Evolutionary conservation across 2,113 vertebrate genomes (phyloP), one percentile per base, ranked within the genome.

Genomic region (Prochilodus magdalenae): DNA sequence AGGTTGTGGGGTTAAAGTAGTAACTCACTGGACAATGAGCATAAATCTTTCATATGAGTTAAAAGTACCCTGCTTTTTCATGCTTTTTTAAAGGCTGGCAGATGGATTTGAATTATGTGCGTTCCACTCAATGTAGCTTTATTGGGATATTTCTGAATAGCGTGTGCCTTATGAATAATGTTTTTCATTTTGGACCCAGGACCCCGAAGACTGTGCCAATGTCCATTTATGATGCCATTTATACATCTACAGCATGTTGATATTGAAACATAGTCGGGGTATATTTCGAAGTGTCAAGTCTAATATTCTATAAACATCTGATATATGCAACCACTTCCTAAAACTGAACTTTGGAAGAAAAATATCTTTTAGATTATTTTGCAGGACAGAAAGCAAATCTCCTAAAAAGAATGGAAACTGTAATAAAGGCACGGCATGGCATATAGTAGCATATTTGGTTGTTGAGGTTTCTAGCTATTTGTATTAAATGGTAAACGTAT

Each of bases 1-100:
- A 29, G 63, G 33, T 79, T n/a, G 59, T 75, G 47, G 27, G 67
- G 33, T 55, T 80, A 47, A 33, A 59, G 83, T 40, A 65, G 59
- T 73, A 74, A 59, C 69, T 65, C 22, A 71, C 33, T 53, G 26
- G 55, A 73, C 36, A 57, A 51, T 55, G 29, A 51, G 24, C 15
- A 22, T 75, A 71, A 82, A 82, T 85, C 60, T 27, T 15, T 36
- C 27, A 8, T 49, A 73, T 57, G 40, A 62, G 69, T 36, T 51
- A 6, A 67, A 73, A 30, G 22, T n/a, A 15, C 53, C 24, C 51
- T 7, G 26, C 40, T 29, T 40, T 79, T 69, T 75, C 4, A 26
- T 70, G 57, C 22, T 84, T 44, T 67, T 16, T 66, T 49, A 22
- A 65, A n/a, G 44, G 13, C 40, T 71, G 10, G n/a, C 15, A 69